Evolutionary conservation across 1,140 invertebrate species (phyloP).

Genomic region (Bradysia coprophila): DNA sequence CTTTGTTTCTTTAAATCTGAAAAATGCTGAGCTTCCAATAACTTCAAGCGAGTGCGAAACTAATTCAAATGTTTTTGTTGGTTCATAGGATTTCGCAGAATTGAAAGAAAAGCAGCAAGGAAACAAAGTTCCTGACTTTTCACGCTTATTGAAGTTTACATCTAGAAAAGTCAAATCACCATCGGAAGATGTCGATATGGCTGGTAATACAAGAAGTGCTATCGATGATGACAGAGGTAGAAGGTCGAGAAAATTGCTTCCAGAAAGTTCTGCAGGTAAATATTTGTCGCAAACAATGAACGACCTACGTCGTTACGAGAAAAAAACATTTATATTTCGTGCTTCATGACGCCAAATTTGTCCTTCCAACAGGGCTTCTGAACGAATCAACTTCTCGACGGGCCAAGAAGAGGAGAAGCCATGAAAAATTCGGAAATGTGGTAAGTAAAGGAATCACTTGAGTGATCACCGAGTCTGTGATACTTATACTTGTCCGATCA

Average conservation of each 20-base stretch:
- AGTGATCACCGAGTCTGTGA: neutral
- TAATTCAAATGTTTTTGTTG: too few species aligned
- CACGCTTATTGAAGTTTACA: slow-evolving; percentile 14
- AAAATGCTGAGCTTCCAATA: too few species aligned
- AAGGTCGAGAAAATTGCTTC: neutral
- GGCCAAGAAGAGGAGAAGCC: slow-evolving; percentile 21
- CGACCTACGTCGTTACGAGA: too few species aligned
- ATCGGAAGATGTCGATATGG: slow-evolving; percentile 8
- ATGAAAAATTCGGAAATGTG: slow-evolving; percentile 21
- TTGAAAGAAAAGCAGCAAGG: slow-evolving; percentile 19
- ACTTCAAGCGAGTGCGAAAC: too few species aligned
- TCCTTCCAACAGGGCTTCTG: neutral
- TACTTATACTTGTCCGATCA: neutral
- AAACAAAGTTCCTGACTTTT: slow-evolving; percentile 19
- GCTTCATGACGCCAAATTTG: neutral
- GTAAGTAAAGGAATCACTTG: slow-evolving; percentile 16
- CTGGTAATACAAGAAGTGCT: neutral
- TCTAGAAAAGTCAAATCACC: slow-evolving; percentile 11
- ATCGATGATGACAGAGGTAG: neutral
- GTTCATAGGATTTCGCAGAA: slow-evolving; percentile 19
- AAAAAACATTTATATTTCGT: too few species aligned
- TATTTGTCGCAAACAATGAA: too few species aligned
- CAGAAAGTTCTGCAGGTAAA: neutral
- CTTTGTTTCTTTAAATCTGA: slow-evolving; percentile 19
- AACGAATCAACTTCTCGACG: slow-evolving; percentile 8